Percentiles rank a stretch among this genome's conserved stretches.
Conservation (phyloP, 2,113 vertebrate genomes). For the Gorsachius goisagi region DNA sequence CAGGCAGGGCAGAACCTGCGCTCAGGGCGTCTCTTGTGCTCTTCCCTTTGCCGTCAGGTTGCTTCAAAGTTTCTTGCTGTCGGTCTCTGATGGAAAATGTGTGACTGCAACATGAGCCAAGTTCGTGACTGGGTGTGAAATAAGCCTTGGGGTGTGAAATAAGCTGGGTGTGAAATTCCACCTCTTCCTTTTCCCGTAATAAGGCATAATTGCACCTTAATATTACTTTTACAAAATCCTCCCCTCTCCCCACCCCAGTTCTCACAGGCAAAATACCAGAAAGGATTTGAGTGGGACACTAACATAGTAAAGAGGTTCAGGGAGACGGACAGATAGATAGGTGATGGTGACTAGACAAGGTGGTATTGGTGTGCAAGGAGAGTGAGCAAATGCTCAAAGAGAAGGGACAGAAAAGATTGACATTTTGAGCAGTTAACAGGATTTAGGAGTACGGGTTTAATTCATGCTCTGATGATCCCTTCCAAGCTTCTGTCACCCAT, state of each 20-base stretch:
- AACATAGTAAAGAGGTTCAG: background rate
- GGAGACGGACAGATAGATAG: no score
- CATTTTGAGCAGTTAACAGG: background rate
- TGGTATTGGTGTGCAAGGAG: background rate
- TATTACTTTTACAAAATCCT: background rate
- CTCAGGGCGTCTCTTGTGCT: accelerated
- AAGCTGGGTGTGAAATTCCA: background rate
- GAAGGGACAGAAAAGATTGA: background rate
- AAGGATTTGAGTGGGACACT: background rate
- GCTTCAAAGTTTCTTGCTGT: background rate
- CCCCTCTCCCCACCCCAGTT: background rate
- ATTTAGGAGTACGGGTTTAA: background rate
- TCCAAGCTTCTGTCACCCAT: background rate
- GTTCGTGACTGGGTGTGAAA: background rate
- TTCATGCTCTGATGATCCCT: background rate
- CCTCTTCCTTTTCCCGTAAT: background rate
- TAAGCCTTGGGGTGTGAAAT: background rate
- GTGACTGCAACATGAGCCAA: background rate
- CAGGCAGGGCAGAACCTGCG: background rate
- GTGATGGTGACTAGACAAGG: background rate
- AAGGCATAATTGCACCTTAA: background rate
- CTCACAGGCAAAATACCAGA: background rate
- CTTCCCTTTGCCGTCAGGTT: background rate
- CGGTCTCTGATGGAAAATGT: background rate
- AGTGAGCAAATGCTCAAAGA: background rate